These are phyloP conservation scores for Euzetes globulus DNA, from an alignment of 2,888 invertebrate species.

Conservation along the genomic window DNA sequence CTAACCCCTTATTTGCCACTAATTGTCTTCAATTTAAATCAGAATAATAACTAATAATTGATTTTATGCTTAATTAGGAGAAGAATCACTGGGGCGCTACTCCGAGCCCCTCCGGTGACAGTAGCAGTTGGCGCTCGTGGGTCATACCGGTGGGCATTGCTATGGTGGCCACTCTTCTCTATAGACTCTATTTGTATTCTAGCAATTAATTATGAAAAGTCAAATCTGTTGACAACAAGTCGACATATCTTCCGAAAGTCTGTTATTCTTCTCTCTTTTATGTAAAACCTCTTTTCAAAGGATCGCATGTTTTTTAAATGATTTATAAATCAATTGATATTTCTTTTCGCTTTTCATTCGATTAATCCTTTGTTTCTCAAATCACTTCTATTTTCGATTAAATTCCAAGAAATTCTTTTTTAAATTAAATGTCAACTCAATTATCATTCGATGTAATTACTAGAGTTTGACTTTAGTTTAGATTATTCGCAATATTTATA, in stretches of 20 bases:
- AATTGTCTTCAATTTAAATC: neutral
- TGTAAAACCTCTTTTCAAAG: neutral
- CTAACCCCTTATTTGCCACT: neutral
- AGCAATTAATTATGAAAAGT: neutral
- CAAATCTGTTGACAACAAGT: neutral
- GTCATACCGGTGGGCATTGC: conserved; percentile 46
- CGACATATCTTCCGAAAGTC: neutral
- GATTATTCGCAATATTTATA: conserved; percentile 13
- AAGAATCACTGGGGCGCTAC: conserved; percentile 19
- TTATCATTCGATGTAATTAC: too few species aligned
- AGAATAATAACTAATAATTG: neutral
- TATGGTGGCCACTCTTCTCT: conserved; percentile 45
- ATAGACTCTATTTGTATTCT: conserved; percentile 44
- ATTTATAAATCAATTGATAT: too few species aligned
- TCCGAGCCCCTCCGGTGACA: conserved; percentile 18
- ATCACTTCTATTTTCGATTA: too few species aligned
- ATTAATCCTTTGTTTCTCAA: too few species aligned
- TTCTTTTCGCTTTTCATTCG: too few species aligned
- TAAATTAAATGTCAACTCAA: too few species aligned
- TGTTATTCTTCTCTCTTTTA: neutral
- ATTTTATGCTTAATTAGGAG: neutral
- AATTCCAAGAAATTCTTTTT: too few species aligned
- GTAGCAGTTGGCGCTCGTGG: conserved; percentile 45
- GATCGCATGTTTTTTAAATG: neutral
- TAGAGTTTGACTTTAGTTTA: neutral